Conservation (phyloP, 2,888 invertebrate genomes). For the Euzetes globulus region DNA sequence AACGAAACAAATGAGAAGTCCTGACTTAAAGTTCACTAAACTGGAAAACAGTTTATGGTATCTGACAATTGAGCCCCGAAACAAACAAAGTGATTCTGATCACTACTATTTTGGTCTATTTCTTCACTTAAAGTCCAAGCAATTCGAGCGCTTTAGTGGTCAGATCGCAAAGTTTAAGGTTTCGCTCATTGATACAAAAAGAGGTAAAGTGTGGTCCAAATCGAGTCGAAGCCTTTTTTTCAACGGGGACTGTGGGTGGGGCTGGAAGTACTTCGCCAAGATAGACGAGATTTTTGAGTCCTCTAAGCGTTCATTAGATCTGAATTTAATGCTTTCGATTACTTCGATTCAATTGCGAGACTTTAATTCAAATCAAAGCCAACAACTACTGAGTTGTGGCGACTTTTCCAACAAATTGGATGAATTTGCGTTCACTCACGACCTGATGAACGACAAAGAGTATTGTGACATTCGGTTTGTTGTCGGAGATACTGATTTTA, state of each 20-base stretch:
- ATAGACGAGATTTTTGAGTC: background rate
- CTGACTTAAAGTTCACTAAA: background rate
- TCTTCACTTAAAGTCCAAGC: background rate
- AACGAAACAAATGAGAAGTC: background rate
- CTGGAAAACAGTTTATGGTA: background rate
- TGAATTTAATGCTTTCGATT: background rate
- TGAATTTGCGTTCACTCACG: background rate
- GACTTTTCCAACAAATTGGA: background rate
- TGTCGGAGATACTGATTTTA: background rate
- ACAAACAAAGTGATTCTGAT: background rate
- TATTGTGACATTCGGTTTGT: background rate
- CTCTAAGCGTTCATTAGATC: background rate
- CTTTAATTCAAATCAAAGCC: background rate
- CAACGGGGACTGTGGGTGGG: background rate
- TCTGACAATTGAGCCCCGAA: background rate
- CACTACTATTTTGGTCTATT: background rate
- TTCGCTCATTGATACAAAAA: background rate
- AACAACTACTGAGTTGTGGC: background rate
- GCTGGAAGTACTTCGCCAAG: background rate
- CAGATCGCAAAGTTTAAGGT: background rate
- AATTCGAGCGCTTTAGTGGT: background rate
- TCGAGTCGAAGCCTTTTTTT: background rate
- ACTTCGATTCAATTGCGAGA: background rate
- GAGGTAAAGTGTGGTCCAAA: background rate
- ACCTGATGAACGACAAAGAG: slow-evolving; percentile 7